Evolutionary conservation across 2,113 vertebrate genomes (phyloP), one percentile per base, ranked within the genome.

Genomic region (Anarrhichthys ocellatus): DNA sequence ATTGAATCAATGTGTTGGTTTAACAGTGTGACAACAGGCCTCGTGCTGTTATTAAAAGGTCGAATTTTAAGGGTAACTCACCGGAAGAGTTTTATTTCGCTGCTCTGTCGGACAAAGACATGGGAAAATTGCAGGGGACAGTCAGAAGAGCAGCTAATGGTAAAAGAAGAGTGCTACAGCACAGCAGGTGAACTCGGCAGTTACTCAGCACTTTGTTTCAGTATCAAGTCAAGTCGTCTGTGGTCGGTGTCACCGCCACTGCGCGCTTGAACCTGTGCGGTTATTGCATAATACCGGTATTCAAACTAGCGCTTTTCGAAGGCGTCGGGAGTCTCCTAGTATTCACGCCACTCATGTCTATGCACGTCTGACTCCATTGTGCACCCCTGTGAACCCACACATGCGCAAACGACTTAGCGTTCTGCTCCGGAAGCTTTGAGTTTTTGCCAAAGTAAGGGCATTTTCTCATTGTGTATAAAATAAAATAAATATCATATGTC

Each of bases 361-460:
- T 66, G 15, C 0, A 78, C 52, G 38, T 75, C 83, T 36, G 80
- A 58, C 89, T 90, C 91, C 92, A 93, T 94, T 91, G 92, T 93
- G 58, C 48, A 32, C 80, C 80, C n/a, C 89, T 80, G 85, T 32
- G 9, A 11, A 2, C 4, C 58, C 2, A 27, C 5, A 90, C 93
- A 92, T 92, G 94, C 92, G 92, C 71, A 66, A 0, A 38, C 0
- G 0, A 24, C n/a, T 24, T 1, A 2, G 4, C 0, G 2, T 6
- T 20, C 38, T 66, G 62, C 52, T 34, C 62, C 88, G 87, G 85
- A 86, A 88, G 52, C 58, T 36, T 58, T 22, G 17, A 0, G 1
- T 52, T 38, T 52, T 27, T 20, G 14, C 22, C 5, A 38, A 52
- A 44, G 40, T 32, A 32, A 32, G 32, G 32, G 42, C 2, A 44